Base-by-base conservation (phyloP, 2,113 vertebrate species). In the Nibea albiflora region DNA sequence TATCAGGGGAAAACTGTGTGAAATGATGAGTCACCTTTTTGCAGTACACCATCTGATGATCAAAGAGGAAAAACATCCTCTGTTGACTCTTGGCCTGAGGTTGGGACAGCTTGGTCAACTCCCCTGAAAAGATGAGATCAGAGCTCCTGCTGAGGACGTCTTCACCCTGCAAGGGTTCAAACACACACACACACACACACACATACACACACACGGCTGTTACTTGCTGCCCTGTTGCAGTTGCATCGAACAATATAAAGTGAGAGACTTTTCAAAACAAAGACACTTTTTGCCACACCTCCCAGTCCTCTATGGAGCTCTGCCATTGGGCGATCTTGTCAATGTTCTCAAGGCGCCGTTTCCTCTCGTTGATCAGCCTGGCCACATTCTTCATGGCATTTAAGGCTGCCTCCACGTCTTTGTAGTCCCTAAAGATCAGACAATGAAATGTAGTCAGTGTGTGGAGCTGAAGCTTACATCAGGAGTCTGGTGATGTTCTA, bases 321-420 rank as follows among this genome's bases (percentile, higher is more conserved):
- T 99, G 97, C 98, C 97, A 98, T 65, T 98, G 96, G 19, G 98
- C 98, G 4, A 99, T 99, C 89, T 98, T 99, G 89, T 98, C 97
- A 0, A 98, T 97, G 91, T 99, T 99, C 89, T 99, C 98, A 46
- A 99, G 95, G 3, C 97, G 96, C 20, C 97, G 94, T 85, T 99
- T 99, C 47, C 96, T 93, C 90, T 99, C 97, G 0, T 99, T 99
- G 91, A 99, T 99, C 72, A 99, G 96, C 72, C 78, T 94, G 56
- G 98, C 98, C 24, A 99, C 97, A 0, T 99, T 98, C 89, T 98
- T 99, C 98, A 99, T 99, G 81, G 97, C 98, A 0, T 96, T 96
- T 75, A 99, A 86, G 75, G 98, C 98, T 61, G 97, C 97, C 86
- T 98, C 97, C 0, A 99, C 97, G 0, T 99, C 97, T 90, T 96